Conservation (phyloP, 1,140 invertebrate genomes). For the Chrysoperla carnea region DNA sequence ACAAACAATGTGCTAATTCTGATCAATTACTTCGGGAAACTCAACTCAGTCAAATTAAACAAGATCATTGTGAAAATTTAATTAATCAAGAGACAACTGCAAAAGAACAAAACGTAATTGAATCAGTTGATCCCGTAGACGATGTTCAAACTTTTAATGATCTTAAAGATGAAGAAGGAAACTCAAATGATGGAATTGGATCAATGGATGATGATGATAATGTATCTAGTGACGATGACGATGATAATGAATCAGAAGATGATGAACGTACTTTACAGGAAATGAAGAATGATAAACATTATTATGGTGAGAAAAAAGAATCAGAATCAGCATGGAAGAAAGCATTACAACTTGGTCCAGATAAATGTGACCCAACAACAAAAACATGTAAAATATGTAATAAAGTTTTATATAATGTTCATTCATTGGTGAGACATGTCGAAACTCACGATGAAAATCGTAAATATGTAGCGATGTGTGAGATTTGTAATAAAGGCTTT, state of each 20-base stretch:
- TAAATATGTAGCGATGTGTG: not conserved
- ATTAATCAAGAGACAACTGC: not conserved
- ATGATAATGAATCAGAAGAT: not conserved
- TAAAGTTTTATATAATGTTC: not conserved
- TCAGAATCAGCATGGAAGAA: not conserved
- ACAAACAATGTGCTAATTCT: slow-evolving; percentile 11
- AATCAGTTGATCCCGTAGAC: not conserved
- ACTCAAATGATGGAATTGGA: not conserved
- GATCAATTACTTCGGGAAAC: slow-evolving; percentile 5
- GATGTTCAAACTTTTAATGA: not conserved
- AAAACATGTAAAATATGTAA: not conserved
- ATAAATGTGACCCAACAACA: not conserved
- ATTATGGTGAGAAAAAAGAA: not conserved
- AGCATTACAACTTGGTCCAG: not conserved
- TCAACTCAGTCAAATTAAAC: not conserved
- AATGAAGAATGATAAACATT: not conserved
- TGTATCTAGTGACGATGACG: not conserved
- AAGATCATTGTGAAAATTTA: not conserved
- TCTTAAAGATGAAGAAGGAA: not conserved
- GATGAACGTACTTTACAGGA: not conserved
- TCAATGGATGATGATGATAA: not conserved
- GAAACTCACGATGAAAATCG: not conserved
- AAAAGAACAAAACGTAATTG: not conserved
- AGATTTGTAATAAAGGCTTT: not conserved
- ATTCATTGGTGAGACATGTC: not conserved